These are phyloP conservation scores for Talpa occidentalis DNA, from an alignment of 2,113 vertebrate genomes.

Conservation along the genomic window DNA sequence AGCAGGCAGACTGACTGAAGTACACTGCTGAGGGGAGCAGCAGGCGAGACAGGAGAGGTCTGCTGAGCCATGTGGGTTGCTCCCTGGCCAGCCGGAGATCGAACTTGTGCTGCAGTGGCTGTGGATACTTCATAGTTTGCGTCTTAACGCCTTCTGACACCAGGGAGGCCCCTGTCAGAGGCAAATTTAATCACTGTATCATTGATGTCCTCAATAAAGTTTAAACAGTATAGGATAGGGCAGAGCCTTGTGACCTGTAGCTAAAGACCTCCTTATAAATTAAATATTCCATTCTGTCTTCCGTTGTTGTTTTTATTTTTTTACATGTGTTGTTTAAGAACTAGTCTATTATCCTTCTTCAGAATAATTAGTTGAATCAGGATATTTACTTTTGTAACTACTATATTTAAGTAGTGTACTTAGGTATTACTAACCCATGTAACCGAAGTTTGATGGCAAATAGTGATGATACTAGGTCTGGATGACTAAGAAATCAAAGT, in stretches of 20 bases:
- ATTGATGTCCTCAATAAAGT: neutral
- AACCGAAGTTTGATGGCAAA: neutral
- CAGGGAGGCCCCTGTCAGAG: too few relatives aligned
- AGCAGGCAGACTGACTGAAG: too few relatives aligned
- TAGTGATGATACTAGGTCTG: neutral
- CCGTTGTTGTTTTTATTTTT: too few relatives aligned
- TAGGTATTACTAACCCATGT: neutral
- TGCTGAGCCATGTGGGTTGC: too few relatives aligned
- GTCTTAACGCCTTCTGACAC: too few relatives aligned
- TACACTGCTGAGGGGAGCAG: too few relatives aligned
- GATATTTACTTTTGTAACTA: neutral
- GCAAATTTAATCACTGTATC: neutral
- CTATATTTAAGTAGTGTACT: neutral
- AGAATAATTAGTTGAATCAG: neutral
- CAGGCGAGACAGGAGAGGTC: too few relatives aligned
- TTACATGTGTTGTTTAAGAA: slow-evolving; percentile 21
- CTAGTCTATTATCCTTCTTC: neutral
- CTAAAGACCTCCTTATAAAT: neutral
- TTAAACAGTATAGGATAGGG: neutral
- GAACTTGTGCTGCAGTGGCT: too few relatives aligned
- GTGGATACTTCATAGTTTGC: too few relatives aligned
- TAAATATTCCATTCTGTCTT: neutral
- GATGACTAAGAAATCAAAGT: neutral
- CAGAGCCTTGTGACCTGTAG: neutral
- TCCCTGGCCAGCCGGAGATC: too few relatives aligned